Conservation (phyloP, 2,888 invertebrate species). For the Tipula helvola region DNA sequence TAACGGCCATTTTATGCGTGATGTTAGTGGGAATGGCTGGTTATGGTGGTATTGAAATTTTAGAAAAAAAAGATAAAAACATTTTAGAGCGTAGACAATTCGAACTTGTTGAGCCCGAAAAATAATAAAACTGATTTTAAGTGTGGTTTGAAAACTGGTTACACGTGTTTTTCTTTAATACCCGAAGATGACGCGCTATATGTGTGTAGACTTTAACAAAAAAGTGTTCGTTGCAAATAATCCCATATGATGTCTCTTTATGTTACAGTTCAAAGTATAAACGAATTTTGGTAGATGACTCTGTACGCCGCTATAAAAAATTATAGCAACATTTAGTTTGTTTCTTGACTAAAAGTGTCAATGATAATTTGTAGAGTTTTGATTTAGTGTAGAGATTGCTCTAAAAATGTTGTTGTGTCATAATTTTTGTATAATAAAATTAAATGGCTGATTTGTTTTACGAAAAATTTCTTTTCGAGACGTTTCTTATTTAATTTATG, state of each 20-base stretch:
- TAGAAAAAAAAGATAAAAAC: slow-evolving; percentile 19
- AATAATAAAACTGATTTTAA: background rate
- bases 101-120: background rate
- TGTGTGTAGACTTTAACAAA: background rate
- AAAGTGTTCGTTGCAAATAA: background rate
- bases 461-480: too few species aligned
- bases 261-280: background rate
- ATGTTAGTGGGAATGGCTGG: slow-evolving; percentile 54
- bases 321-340: too few species aligned
- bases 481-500: too few species aligned
- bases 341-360: too few species aligned
- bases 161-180: background rate
- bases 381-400: too few species aligned
- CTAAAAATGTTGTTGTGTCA: too few species aligned
- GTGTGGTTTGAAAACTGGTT: background rate
- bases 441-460: too few species aligned
- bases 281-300: too few species aligned
- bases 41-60: slow-evolving; percentile 28
- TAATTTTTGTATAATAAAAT: too few species aligned
- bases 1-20: slow-evolving; percentile 53
- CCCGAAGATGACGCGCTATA: background rate
- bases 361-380: too few species aligned
- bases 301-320: too few species aligned
- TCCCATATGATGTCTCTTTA: background rate
- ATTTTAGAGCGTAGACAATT: background rate